Percentiles rank a stretch among this genome's conserved stretches.
Conservation (phyloP, 2,888 invertebrate genomes). For the Diarsia brunnea region DNA sequence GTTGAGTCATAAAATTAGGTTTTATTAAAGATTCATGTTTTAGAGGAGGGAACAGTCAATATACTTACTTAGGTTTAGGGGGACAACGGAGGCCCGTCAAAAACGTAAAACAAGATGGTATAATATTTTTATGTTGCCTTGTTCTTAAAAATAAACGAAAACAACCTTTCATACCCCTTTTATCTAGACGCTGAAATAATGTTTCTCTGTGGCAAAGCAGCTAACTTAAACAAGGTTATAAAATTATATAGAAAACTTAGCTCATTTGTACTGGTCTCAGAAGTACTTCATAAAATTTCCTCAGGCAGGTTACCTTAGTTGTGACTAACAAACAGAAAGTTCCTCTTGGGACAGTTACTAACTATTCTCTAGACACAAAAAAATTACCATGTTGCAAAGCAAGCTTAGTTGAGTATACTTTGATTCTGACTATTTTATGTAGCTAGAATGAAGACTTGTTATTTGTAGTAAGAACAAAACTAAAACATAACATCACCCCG, state of each 20-base stretch:
- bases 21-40: constrained; percentile 26
- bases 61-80: too few relatives aligned
- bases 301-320: constrained; percentile 27
- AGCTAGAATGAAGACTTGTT: too few relatives aligned
- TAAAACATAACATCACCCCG: too few relatives aligned
- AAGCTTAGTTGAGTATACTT: neutral
- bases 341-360: constrained; percentile 19
- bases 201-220: neutral
- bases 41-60: neutral
- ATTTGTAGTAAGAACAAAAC: too few relatives aligned
- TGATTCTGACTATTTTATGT: too few relatives aligned
- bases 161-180: neutral
- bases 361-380: constrained; percentile 14
- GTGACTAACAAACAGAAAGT: constrained; percentile 36
- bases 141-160: neutral
- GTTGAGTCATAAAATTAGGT: constrained; percentile 13
- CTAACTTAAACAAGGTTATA: constrained; percentile 19
- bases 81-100: too few relatives aligned
- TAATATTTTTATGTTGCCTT: neutral
- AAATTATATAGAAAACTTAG: constrained; percentile 34
- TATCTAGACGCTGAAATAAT: neutral
- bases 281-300: constrained; percentile 38
- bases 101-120: too few relatives aligned
- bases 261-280: constrained; percentile 32
- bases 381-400: neutral